Base-by-base conservation (phyloP, 2,113 vertebrate genomes). In the Heloderma charlesbogerti region DNA sequence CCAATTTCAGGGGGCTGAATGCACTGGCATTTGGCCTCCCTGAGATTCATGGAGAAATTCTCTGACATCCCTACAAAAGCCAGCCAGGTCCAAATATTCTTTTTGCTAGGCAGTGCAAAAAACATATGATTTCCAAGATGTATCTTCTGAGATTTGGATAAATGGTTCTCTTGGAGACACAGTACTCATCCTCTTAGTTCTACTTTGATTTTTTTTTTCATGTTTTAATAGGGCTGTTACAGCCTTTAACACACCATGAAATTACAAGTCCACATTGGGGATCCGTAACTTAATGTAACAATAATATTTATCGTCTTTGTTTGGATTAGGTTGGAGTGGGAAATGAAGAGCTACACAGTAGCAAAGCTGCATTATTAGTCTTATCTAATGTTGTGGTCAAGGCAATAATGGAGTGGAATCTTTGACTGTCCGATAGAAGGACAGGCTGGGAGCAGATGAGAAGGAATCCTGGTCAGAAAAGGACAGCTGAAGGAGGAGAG, bases 221-320 rank as follows among this genome's bases (percentile, higher is more conserved):
- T 82, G 1, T 0, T 91, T 94, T 95, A 94, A 95, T 94, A 93
- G 92, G 87, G 43, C 80, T 93, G 80, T 91, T 94, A 90, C 48
- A 94, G 74, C 89, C 93, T 94, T 96, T 96, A 95, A 95, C 94
- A 94, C 88, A 79, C 57, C 91, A 95, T 96, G 93, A 96, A 96
- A 95, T 96, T 94, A 95, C 95, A 93, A 90, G 89, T 74, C 81
- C 94, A 92, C 93, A 63, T 57, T 93, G 93, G 90, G 94, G 94
- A 96, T 93, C 94, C 81, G 90, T 95, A 94, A 95, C 94, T 96
- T 96, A 95, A 37, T 93, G 94, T 94, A 96, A 96, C 92, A 96
- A 93, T 93, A 89, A 93, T 92, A 95, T 95, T 95, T 94, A 93
- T 84, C 90, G 91, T 69, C 93, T 88, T 94, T 95, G 88, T 94